Evolutionary conservation across 2,888 invertebrate genomes (phyloP), one percentile per base, ranked within the genome.

Genomic region (Ceratothoa steindachneri): DNA sequence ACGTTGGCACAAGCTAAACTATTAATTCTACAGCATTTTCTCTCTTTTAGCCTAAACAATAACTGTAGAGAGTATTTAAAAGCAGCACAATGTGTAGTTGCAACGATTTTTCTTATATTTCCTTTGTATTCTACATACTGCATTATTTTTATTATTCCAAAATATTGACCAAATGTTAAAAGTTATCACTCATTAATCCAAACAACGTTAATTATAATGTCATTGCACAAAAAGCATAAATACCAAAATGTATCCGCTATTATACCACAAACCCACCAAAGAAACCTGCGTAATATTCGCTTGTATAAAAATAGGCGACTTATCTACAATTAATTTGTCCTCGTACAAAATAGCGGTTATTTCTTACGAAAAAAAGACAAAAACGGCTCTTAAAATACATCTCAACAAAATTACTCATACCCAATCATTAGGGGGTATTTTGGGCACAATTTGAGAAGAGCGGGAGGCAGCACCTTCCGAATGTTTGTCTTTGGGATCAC

Each of bases 381-480:
- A n/a, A 12, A 3, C n/a, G 19, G 67, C 5, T 19, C n/a, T n/a
- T 9, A 60, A 60, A 60, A 24, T 60, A 3, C 24, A 12, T 60
- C 27, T 22, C 22, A 60, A 24, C 27, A 60, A 60, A 60, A 60
- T n/a, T 24, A 1, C 19, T 51, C 19, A 60, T 24, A 60, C 60
- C 60, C 60, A 60, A 60, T 60, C 27, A 12, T 60, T 60, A 24
- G 24, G 60, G 60, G 60, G 60, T 60, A 60, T 12, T 24, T 60
- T 60, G 22, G 60, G 60, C 60, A 60, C 60, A 60, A 1, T 24
- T n/a, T 60, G 22, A 24, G 60, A 60, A n/a, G 24, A n/a, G 19
- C 24, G 19, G 41, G 41, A 41, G 15, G 5, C 7, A 41, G 41
- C 41, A 5, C 41, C 41, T 41, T 41, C 41, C 15, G 41, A 41